Percentiles rank a stretch among this genome's conserved stretches.
Conservation (phyloP, 2,797 vertebrate genomes). For the Pelobates cultripes region DNA sequence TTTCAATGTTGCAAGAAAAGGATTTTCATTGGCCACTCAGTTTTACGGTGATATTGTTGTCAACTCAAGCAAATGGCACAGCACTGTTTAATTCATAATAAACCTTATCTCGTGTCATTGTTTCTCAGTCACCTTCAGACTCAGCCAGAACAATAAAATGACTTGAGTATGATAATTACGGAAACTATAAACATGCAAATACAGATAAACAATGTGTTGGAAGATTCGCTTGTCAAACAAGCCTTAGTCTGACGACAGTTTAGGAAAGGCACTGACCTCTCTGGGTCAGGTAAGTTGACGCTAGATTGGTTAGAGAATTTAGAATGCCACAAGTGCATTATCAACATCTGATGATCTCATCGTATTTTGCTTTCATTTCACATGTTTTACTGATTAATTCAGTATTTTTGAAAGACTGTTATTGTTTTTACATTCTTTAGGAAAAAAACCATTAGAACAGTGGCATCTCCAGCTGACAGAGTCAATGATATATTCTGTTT, state of each 20-base stretch:
- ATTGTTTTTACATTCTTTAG: too few species aligned
- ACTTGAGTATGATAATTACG: constrained; percentile 19
- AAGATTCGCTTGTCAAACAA: constrained; percentile 13
- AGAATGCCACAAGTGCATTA: too few species aligned
- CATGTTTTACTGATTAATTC: too few species aligned
- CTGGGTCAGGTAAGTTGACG: too few species aligned
- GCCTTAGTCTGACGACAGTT: neutral
- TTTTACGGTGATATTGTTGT: constrained; percentile 15
- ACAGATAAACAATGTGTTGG: constrained; percentile 10
- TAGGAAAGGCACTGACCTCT: neutral
- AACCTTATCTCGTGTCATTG: constrained; percentile 12
- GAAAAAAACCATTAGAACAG: too few species aligned
- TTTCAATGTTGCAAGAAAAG: neutral
- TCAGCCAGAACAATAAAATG: neutral
- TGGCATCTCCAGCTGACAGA: too few species aligned
- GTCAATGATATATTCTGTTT: too few species aligned
- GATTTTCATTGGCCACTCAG: neutral
- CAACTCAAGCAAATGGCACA: neutral
- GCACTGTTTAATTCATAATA: neutral
- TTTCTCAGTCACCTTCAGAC: constrained; percentile 34
- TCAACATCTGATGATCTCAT: too few species aligned
- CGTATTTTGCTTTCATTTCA: too few species aligned
- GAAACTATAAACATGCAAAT: constrained; percentile 33
- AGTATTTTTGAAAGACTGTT: too few species aligned
- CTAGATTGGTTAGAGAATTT: too few species aligned